phyloP scores from a whole-genome alignment of 2,888 invertebrate genomes.

The Papilio elwesi region DNA sequence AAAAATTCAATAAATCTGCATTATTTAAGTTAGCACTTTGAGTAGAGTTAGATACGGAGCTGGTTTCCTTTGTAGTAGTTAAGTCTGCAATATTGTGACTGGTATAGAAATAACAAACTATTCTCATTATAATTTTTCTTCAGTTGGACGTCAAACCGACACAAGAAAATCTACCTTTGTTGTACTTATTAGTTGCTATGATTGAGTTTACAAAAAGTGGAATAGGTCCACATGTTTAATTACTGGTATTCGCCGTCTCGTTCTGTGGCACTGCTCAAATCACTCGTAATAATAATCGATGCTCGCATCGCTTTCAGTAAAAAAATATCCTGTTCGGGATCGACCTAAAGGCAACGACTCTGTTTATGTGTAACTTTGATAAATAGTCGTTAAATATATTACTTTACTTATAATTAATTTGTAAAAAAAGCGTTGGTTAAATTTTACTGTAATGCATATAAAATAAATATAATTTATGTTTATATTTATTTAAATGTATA shows the following conservation, averaged over 20 bases:
- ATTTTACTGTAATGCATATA: no score
- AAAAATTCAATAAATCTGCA: no score
- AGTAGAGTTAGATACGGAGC: no score
- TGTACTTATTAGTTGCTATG: slow-evolving; percentile 6
- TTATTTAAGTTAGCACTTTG: no score
- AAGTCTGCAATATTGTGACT: no score
- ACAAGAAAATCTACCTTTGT: background rate
- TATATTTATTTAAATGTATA: no score
- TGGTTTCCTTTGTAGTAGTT: no score
- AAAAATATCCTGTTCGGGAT: slow-evolving; percentile 8
- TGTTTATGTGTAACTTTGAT: background rate
- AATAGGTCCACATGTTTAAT: background rate
- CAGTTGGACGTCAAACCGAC: no score
- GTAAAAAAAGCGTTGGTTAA: background rate
- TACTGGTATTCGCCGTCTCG: background rate
- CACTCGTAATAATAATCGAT: slow-evolving; percentile 15
- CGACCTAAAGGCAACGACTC: slow-evolving; percentile 14
- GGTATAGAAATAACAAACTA: no score
- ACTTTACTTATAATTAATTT: background rate
- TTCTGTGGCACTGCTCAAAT: background rate
- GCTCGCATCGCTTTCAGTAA: background rate
- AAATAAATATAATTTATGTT: no score
- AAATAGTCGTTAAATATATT: background rate
- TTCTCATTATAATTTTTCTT: background rate
- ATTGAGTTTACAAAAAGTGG: slow-evolving; percentile 2